Evolutionary conservation across 2,113 vertebrate genomes (phyloP), one percentile per base, ranked within the genome.

Genomic region (Eptatretus burgeri): DNA sequence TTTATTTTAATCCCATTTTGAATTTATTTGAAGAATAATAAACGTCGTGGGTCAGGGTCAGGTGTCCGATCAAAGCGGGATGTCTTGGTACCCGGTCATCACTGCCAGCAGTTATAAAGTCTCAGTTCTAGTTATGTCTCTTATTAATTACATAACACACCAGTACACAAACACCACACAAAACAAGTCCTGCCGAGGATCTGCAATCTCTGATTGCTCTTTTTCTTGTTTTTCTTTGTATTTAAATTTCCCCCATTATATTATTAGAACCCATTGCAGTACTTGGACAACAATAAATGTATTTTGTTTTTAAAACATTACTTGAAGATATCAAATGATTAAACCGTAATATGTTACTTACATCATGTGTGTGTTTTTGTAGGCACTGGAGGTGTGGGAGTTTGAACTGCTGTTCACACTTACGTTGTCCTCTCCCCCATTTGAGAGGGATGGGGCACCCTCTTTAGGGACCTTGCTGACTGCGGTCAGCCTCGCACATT

Each of bases 401-500:
- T 98, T 91, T 74, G 76, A 79, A 5, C 74, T 84, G 67, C 78
- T 98, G 62, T 94, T 98, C 13, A 80, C 85, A 63, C 69, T 96
- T 72, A 98, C 80, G 69, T 95, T 98, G 69, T 87, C 82, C 1
- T 86, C 84, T 1, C 84, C 91, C 2, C 83, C 85, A 11, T 94
- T 94, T 18, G 91, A 95, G 70, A 82, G 87, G 0, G 89, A 98
- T 0, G 84, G 85, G 1, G 79, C 85, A 1, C 91, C 91, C n/a
- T 98, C 86, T 1, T 95, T 98, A 13, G 91, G 91, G 52, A 94
- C 88, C 5, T 79, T 98, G 51, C 77, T 98, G 67, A 84, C 86
- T 67, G 85, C 89, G 10, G 83, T 94, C 69, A 96, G 93, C 0
- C 85, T 98, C 73, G 79, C 80, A 10, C 79, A 94, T 60, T 84